Evolutionary conservation across 1,140 invertebrate species (phyloP), one percentile per base, ranked within the genome.

Genomic region (Plectrocnemia conspersa): DNA sequence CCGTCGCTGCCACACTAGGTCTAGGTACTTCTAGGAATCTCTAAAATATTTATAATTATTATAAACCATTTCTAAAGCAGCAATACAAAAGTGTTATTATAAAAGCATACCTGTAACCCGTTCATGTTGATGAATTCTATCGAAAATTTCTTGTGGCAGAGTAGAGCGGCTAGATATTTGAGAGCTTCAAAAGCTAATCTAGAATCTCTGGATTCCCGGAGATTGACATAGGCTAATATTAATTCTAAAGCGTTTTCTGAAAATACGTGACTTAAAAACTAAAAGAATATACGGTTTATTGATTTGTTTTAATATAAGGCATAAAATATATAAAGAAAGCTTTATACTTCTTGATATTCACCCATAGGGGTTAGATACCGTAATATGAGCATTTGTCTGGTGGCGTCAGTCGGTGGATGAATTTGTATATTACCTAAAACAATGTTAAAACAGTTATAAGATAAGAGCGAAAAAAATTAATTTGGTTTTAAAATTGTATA

Each of bases 81-180:
- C 5, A 16, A 27, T 15, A 46, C 13, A 27, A 33, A 44, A 40
- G 1, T 55, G 6, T n/a, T n/a, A n/a, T 32, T 47, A 32, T 52
- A 41, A 44, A 52, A 32, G 56, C 64, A 64, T 54, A 83, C 82
- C 75, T 91, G 86, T 36, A 97, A 68, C 2, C 93, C 93, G 29
- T 86, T 85, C 62, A 84, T 80, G 48, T 86, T 82, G 10, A 98
- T 83, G 71, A 98, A 98, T 69, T 98, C 93, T 7, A 97, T 84
- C 0, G 92, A 91, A 76, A 98, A 97, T 70, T 97, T 98, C 72
- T 97, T 98, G 70, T 98, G 95, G 64, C 93, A 97, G 0, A 98
- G 76, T 35, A 98, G 70, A 1, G 93, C 89, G 0, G 93, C 89
- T 2, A 98, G 75, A 72, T 97, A 98, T 75, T 95, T 88, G 0